These are phyloP conservation scores for Emydocephalus ijimae DNA, from an alignment of 2,113 vertebrate species.

Conservation along the genomic window DNA sequence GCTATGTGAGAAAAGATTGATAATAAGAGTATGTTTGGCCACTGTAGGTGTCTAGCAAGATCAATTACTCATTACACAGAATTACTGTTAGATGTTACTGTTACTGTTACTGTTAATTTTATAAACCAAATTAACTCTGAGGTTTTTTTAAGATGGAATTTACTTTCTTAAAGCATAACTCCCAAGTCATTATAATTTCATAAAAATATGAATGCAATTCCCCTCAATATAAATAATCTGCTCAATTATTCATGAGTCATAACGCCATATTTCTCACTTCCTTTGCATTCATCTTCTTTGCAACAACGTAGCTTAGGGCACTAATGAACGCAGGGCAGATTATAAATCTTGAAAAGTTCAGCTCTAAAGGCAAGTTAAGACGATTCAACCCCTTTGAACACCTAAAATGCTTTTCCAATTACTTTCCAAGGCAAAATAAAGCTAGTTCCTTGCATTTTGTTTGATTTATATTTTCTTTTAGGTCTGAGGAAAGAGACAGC, in stretches of 20 bases:
- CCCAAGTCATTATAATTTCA: slow-evolving; percentile 10
- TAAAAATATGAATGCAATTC: slow-evolving; percentile 3
- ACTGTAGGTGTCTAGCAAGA: background rate
- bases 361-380: background rate
- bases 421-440: slow-evolving; percentile 38
- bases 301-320: background rate
- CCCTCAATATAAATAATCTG: background rate
- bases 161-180: background rate
- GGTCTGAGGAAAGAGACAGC: slow-evolving; percentile 42
- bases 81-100: background rate
- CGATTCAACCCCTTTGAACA: background rate
- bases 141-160: slow-evolving; percentile 1
- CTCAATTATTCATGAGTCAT: background rate
- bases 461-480: slow-evolving; percentile 47
- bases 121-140: background rate
- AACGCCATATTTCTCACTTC: slow-evolving; percentile 4
- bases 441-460: slow-evolving; percentile 42
- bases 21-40: background rate
- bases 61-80: background rate
- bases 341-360: slow-evolving; percentile 5
- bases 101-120: too few relatives aligned
- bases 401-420: slow-evolving; percentile 23
- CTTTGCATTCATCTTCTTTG: background rate
- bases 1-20: background rate
- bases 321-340: background rate